Conservation (phyloP, 2,113 vertebrate species). For the Atrichornis clamosus region DNA sequence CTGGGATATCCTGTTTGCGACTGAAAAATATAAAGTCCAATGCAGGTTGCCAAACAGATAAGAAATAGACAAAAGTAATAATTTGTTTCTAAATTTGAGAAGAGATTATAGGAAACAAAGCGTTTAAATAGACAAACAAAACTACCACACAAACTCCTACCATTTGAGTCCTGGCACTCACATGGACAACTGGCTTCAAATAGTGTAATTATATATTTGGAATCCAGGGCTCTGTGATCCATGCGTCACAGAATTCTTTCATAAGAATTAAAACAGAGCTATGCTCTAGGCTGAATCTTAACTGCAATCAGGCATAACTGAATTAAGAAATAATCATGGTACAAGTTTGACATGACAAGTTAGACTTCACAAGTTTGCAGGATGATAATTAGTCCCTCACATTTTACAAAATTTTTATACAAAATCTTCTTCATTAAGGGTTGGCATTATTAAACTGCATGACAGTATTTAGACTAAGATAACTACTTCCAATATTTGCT, state of each 20-base stretch:
- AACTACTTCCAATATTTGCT: background rate
- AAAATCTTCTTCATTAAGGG: background rate
- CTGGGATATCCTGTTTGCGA: background rate
- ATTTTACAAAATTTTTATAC: background rate
- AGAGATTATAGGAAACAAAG: background rate
- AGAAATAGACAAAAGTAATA: background rate
- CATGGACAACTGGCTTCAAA: background rate
- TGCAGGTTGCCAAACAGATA: background rate
- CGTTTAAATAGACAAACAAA: background rate
- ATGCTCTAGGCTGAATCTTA: background rate
- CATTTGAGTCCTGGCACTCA: background rate
- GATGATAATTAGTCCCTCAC: background rate
- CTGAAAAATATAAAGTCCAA: background rate
- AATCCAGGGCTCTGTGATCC: background rate
- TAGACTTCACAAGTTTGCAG: background rate
- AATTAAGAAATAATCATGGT: background rate
- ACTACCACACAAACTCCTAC: background rate
- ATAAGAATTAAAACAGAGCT: background rate
- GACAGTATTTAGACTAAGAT: background rate
- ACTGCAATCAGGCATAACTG: background rate
- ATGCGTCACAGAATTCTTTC: background rate
- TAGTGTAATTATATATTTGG: rapidly evolving
- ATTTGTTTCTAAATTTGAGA: background rate
- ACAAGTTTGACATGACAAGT: background rate
- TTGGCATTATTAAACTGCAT: background rate